Percentiles rank a stretch among this genome's conserved stretches.
These are phyloP conservation scores for Pampusana beccarii DNA, from an alignment of 2,113 vertebrate genomes.

Conservation along the genomic window DNA sequence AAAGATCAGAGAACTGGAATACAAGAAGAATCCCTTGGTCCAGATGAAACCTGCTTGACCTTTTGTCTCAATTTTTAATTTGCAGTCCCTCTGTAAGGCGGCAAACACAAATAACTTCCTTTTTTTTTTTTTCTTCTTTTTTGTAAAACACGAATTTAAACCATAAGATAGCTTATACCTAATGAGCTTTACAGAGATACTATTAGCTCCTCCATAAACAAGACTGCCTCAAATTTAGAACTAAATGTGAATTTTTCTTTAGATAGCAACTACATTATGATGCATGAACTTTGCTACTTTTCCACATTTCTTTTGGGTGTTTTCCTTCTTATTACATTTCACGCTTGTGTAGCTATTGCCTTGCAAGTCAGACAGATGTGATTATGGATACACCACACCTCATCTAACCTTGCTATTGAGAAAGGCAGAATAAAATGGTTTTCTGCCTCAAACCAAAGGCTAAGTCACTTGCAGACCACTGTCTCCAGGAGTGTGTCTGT, in stretches of 20 bases:
- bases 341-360: conserved; percentile 43
- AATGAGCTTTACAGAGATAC: background rate
- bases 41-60: background rate
- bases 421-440: background rate
- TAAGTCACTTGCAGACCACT: background rate
- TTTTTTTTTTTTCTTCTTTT: background rate
- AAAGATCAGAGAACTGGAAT: background rate
- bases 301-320: background rate
- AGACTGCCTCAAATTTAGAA: background rate
- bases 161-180: background rate
- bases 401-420: conserved; percentile 31
- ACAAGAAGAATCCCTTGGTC: background rate
- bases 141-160: background rate
- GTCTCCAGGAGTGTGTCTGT: background rate
- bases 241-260: background rate
- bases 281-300: background rate
- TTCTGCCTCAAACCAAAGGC: conserved; percentile 12
- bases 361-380: conserved; percentile 35
- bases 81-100: conserved; percentile 11
- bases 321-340: conserved; percentile 15
- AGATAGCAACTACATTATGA: background rate
- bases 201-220: background rate
- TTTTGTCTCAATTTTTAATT: conserved; percentile 35
- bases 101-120: background rate
- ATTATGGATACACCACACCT: conserved; percentile 15